These are phyloP conservation scores for Atrina japonica DNA, from an alignment of 2,888 invertebrate genomes.

Conservation along the genomic window DNA sequence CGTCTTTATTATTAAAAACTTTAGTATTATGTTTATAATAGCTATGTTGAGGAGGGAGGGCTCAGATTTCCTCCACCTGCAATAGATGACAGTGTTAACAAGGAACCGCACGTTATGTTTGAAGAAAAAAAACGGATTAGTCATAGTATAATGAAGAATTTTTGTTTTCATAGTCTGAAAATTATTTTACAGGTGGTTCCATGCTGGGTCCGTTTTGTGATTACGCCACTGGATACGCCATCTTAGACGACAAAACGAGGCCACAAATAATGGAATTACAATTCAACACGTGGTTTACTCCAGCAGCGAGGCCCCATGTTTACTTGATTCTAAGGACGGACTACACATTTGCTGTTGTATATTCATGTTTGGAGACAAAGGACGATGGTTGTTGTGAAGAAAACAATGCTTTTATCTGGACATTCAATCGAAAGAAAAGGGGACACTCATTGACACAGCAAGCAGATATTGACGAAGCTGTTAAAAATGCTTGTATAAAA, in stretches of 20 bases:
- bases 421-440: slow-evolving; percentile 8
- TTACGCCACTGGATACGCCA: slow-evolving; percentile 4
- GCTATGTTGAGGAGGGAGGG: too few species aligned
- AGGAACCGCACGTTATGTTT: too few species aligned
- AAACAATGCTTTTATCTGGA: slow-evolving; percentile 21
- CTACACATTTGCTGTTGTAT: slow-evolving; percentile 19
- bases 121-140: too few species aligned
- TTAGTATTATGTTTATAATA: too few species aligned
- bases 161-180: too few species aligned
- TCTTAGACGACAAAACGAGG: slow-evolving; percentile 8
- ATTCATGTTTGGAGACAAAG: slow-evolving; percentile 11
- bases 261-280: slow-evolving; percentile 5
- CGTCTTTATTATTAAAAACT: too few species aligned
- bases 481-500: not conserved
- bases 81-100: too few species aligned
- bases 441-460: slow-evolving; percentile 20
- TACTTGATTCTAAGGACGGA: slow-evolving; percentile 16
- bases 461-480: slow-evolving; percentile 8
- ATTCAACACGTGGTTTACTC: slow-evolving; percentile 1
- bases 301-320: not conserved
- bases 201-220: slow-evolving; percentile 23
- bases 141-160: too few species aligned
- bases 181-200: slow-evolving; percentile 6
- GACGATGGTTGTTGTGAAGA: slow-evolving; percentile 10
- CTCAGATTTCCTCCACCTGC: too few species aligned